Conservation (phyloP, 2,113 vertebrate genomes). For the Fulica atra region DNA sequence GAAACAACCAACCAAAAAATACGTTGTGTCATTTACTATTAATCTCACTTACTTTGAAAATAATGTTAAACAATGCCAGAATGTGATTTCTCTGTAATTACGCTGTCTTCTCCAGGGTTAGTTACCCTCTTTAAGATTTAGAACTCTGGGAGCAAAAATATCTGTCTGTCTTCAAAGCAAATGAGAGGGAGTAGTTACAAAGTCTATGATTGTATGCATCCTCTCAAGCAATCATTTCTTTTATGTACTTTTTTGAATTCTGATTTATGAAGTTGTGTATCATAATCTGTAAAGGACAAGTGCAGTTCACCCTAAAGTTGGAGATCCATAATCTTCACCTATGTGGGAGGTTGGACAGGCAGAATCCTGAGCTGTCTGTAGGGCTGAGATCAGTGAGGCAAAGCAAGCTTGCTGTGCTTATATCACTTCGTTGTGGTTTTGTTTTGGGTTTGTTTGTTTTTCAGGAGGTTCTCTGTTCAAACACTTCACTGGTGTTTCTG, state of each 20-base stretch:
- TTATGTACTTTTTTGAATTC: background rate
- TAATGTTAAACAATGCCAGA: background rate
- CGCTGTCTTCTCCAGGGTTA: background rate
- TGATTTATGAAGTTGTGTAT: background rate
- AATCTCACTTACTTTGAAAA: background rate
- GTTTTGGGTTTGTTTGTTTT: background rate
- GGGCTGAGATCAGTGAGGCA: background rate
- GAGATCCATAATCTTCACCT: background rate
- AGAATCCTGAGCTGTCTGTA: background rate
- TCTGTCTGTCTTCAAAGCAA: background rate
- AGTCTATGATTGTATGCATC: background rate
- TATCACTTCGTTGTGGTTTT: background rate
- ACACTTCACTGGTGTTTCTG: background rate
- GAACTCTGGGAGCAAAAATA: background rate
- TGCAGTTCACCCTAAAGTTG: background rate
- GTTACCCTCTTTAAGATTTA: background rate
- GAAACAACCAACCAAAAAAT: background rate
- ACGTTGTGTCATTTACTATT: background rate
- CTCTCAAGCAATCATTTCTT: background rate
- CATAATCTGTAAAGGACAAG: background rate
- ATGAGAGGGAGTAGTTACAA: background rate
- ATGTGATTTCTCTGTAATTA: background rate
- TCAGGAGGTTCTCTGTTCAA: accelerated
- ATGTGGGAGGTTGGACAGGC: background rate
- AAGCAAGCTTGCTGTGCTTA: background rate